These are phyloP conservation scores for Caenorhabditis wallacei DNA, from an alignment of 2,888 invertebrate species.

Conservation along the genomic window DNA sequence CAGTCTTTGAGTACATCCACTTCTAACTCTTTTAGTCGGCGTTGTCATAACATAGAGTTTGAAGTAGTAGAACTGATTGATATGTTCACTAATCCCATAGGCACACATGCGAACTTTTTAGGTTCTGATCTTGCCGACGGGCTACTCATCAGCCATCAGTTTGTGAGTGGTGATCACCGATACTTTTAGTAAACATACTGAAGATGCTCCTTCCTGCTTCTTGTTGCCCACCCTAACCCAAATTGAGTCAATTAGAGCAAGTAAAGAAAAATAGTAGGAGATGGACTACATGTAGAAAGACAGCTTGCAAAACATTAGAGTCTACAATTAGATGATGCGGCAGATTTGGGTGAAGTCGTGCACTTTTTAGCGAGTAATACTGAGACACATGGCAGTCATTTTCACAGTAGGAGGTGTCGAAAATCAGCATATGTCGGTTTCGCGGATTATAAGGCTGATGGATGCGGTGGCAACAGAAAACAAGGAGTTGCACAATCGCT, in stretches of 20 bases:
- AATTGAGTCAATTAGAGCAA: slow-evolving; percentile 62
- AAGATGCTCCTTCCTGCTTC: slow-evolving; percentile 53
- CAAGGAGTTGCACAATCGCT: slow-evolving; percentile 44
- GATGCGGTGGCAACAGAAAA: slow-evolving; percentile 51
- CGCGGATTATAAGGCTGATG: slow-evolving; percentile 59
- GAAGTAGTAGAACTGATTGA: slow-evolving; percentile 54
- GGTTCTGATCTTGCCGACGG: slow-evolving; percentile 47
- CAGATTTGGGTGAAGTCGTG: slow-evolving; percentile 37
- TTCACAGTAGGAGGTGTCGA: slow-evolving; percentile 63
- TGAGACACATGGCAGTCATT: slow-evolving; percentile 49
- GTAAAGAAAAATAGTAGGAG: slow-evolving; percentile 26
- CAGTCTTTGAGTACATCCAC: slow-evolving; percentile 35
- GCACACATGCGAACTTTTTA: slow-evolving; percentile 43
- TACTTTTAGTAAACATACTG: slow-evolving; percentile 58
- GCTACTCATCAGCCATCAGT: slow-evolving; percentile 56
- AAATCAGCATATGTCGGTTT: slow-evolving; percentile 54
- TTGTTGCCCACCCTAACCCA: slow-evolving; percentile 28
- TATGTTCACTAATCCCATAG: slow-evolving; percentile 49
- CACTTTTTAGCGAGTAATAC: slow-evolving; percentile 36
- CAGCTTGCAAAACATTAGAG: slow-evolving; percentile 56
- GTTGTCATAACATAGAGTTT: slow-evolving; percentile 47
- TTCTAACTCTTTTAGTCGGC: slow-evolving; percentile 56
- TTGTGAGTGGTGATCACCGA: slow-evolving; percentile 60
- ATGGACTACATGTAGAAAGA: slow-evolving; percentile 29
- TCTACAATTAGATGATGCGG: slow-evolving; percentile 46